Conservation (phyloP, 2,113 vertebrate genomes). For the Rana temporaria region DNA sequence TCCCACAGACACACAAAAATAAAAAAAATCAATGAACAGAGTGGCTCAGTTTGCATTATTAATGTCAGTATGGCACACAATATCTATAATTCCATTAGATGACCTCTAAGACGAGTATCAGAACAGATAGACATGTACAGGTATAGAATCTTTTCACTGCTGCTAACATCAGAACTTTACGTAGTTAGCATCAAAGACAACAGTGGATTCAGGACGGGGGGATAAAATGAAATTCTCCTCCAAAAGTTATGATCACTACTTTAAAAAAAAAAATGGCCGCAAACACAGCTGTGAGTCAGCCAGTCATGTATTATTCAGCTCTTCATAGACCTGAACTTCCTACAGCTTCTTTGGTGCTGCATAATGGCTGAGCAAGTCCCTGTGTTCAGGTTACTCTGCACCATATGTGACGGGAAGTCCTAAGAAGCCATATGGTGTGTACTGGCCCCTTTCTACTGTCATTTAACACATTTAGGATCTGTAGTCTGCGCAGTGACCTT, state of each 20-base stretch:
- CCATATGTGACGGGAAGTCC: slow-evolving; percentile 29
- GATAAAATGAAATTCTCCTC: neutral
- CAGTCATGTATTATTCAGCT: slow-evolving; percentile 53
- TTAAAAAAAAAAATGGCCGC: neutral
- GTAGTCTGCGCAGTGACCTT: too few species aligned
- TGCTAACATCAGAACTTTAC: neutral
- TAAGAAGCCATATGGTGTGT: neutral
- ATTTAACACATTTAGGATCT: slow-evolving; percentile 6
- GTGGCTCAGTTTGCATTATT: slow-evolving; percentile 63
- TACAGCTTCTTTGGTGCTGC: slow-evolving; percentile 39
- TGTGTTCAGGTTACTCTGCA: slow-evolving; percentile 47
- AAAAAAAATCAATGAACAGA: slow-evolving; percentile 63
- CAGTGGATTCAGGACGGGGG: neutral
- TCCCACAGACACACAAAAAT: slow-evolving; percentile 51
- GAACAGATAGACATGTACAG: slow-evolving; percentile 35
- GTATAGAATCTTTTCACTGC: slow-evolving; percentile 19
- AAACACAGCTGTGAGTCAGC: slow-evolving; percentile 45
- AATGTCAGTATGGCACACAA: slow-evolving; percentile 64
- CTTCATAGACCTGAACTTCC: slow-evolving; percentile 41
- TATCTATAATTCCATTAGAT: slow-evolving; percentile 67
- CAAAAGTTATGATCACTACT: neutral
- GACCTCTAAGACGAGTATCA: slow-evolving; percentile 62
- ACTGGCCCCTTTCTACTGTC: neutral
- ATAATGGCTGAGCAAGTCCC: slow-evolving; percentile 38
- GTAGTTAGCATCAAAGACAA: neutral